Conservation (phyloP, 2,888 invertebrate genomes). For the Pelosia muscerda region DNA sequence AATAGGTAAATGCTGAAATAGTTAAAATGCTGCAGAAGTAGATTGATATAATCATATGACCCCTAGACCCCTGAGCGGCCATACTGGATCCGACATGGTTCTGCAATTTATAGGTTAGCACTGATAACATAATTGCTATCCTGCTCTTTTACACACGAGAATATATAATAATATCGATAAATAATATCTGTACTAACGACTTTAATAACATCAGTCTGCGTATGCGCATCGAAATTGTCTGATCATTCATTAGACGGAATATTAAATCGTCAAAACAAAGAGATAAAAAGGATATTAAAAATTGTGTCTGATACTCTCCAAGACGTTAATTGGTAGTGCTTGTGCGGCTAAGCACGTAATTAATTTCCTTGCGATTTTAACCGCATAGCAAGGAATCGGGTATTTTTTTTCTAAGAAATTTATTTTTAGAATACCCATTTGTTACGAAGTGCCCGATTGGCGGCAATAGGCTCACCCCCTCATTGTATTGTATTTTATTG, state of each 20-base stretch:
- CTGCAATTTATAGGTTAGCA: constrained; percentile 25
- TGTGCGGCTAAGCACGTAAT: too few species aligned
- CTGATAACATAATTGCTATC: constrained; percentile 16
- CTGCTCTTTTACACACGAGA: neutral
- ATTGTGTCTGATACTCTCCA: too few species aligned
- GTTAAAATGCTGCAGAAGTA: neutral
- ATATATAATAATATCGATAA: constrained; percentile 1
- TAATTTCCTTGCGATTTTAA: too few species aligned
- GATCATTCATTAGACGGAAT: neutral
- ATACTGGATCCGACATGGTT: constrained; percentile 22
- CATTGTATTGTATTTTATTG: too few species aligned
- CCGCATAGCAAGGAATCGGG: too few species aligned
- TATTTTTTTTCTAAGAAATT: too few species aligned
- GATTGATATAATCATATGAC: constrained; percentile 15
- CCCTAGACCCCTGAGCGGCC: constrained; percentile 23
- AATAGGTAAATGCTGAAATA: constrained; percentile 10
- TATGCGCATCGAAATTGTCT: neutral
- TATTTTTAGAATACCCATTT: too few species aligned
- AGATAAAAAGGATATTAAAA: neutral
- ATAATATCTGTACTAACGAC: neutral
- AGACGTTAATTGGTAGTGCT: too few species aligned
- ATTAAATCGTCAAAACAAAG: neutral
- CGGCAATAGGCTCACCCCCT: too few species aligned
- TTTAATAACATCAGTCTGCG: neutral
- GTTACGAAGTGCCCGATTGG: too few species aligned